A percentile compares a stretch with the other conserved stretches of the same genome.
These are phyloP conservation scores for Grantiella picta DNA, from an alignment of 2,113 vertebrate species.

Conservation along the genomic window DNA sequence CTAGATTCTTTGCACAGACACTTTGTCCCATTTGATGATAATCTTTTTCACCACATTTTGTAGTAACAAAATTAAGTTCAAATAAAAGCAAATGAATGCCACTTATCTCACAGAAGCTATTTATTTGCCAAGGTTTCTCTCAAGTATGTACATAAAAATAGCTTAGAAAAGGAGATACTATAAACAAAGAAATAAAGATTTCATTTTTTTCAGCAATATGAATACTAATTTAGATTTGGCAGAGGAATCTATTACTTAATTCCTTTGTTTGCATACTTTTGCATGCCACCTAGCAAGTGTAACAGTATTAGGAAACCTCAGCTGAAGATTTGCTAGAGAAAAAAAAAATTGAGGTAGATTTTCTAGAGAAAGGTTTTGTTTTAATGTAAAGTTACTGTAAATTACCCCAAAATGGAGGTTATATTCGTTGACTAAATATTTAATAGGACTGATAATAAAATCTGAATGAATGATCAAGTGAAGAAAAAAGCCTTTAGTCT, in stretches of 20 bases:
- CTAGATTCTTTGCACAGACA: neutral
- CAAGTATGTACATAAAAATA: neutral
- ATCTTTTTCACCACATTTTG: neutral
- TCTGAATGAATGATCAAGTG: neutral
- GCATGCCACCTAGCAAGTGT: neutral
- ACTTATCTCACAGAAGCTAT: neutral
- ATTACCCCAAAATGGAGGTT: neutral
- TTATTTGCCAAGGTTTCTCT: neutral
- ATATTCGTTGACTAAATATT: neutral
- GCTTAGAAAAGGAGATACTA: neutral
- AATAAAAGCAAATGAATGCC: neutral
- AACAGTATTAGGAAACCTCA: neutral
- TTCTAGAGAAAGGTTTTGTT: neutral
- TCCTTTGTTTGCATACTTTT: neutral
- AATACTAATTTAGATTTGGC: neutral
- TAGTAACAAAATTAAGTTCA: neutral
- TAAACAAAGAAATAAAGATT: neutral
- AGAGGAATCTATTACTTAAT: neutral
- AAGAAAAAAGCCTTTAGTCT: neutral
- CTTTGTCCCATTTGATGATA: neutral
- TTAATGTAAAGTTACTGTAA: neutral
- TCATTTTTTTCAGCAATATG: neutral
- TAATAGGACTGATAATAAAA: neutral
- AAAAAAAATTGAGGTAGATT: too few species aligned
- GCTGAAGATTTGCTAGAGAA: neutral